phyloP scores from a whole-genome alignment of 2,113 vertebrate genomes.

The Cyphomyrus plagiostoma region DNA sequence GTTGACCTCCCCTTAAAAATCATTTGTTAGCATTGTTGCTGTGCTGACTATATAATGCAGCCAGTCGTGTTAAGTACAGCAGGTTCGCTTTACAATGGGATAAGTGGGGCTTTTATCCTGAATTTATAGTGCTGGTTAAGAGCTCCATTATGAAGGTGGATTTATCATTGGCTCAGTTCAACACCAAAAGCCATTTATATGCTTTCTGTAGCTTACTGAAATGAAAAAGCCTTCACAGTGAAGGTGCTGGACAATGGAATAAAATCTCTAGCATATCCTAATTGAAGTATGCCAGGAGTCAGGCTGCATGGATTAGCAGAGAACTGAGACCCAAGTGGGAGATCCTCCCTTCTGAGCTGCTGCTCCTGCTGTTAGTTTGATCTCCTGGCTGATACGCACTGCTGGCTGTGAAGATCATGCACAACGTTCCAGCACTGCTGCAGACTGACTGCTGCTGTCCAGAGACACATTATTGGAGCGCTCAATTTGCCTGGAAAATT shows the following conservation, averaged over 20 bases:
- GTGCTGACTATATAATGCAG: background rate
- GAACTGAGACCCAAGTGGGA: background rate
- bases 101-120: background rate
- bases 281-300: constrained; percentile 4
- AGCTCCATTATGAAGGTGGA: background rate
- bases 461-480: background rate
- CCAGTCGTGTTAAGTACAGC: background rate
- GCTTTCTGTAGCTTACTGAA: background rate
- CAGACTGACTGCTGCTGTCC: background rate
- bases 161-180: background rate
- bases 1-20: background rate
- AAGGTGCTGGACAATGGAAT: background rate
- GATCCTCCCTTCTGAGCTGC: background rate
- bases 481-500: background rate
- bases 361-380: constrained; percentile 13
- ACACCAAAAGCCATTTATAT: background rate
- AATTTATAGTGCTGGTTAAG: background rate
- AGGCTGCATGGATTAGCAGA: constrained; percentile 12
- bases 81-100: background rate
- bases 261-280: background rate
- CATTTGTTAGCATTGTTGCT: background rate
- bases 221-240: background rate
- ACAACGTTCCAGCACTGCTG: background rate
- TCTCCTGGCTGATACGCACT: constrained; percentile 16
- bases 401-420: background rate